Conservation (phyloP, 2,888 invertebrate genomes). For the Ischnus inquisitorius region DNA sequence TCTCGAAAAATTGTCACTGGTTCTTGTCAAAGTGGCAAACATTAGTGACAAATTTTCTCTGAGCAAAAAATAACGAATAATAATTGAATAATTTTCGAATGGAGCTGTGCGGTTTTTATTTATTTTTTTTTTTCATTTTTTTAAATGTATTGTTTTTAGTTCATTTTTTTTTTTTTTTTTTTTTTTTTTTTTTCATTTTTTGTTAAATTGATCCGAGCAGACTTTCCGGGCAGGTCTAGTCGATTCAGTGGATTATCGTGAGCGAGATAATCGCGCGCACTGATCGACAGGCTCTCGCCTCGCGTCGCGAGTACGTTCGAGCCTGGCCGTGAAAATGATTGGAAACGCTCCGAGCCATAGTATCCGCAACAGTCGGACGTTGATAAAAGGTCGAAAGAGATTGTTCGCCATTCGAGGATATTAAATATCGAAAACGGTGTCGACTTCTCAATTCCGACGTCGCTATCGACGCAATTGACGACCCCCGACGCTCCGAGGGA, state of each 20-base stretch:
- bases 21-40: too few species aligned
- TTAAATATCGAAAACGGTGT: conserved; percentile 69
- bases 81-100: too few species aligned
- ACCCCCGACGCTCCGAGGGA: conserved; percentile 9
- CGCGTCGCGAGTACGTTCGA: conserved; percentile 26
- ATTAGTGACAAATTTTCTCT: too few species aligned
- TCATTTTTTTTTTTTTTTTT: too few species aligned
- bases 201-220: neutral
- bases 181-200: neutral
- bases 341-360: conserved; percentile 71
- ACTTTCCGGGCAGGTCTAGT: neutral
- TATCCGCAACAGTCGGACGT: conserved; percentile 65
- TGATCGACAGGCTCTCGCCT: neutral
- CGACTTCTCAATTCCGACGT: conserved; percentile 67
- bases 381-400: conserved; percentile 67
- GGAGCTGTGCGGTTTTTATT: too few species aligned
- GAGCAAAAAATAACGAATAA: too few species aligned
- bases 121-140: too few species aligned
- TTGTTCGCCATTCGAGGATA: conserved; percentile 72
- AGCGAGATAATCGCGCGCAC: neutral
- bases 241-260: conserved; percentile 4
- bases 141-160: too few species aligned
- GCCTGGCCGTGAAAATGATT: conserved; percentile 72
- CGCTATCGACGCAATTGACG: conserved; percentile 20
- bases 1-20: too few species aligned